Percentiles rank a stretch among this genome's conserved stretches.
Conservation (phyloP, 2,888 invertebrate genomes). For the Lithophane semibrunnea region DNA sequence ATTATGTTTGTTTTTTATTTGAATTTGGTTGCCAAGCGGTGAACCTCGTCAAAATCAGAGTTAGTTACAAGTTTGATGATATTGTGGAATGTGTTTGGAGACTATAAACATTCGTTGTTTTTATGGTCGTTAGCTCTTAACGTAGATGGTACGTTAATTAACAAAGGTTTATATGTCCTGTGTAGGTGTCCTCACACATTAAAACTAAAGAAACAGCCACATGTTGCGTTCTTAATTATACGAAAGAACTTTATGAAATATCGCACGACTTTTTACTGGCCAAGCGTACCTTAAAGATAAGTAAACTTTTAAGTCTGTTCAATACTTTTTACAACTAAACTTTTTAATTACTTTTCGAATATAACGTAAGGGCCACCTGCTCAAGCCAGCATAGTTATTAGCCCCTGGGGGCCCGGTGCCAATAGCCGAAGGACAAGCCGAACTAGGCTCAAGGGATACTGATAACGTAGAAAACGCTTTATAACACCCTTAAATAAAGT, state of each 20-base stretch:
- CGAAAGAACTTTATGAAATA: conserved; percentile 33
- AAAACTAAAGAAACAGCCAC: background rate
- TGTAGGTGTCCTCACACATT: background rate
- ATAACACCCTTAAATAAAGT: conserved; percentile 89
- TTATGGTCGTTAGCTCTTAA: background rate
- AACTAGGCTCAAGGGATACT: conserved; percentile 84
- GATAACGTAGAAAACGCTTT: conserved; percentile 89
- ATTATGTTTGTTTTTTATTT: background rate
- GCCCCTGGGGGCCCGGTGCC: conserved; percentile 73
- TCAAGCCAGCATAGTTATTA: conserved; percentile 66
- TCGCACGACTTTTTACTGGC: conserved; percentile 22
- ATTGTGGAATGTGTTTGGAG: background rate
- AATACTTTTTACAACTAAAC: conserved; percentile 58
- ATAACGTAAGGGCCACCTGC: conserved; percentile 66
- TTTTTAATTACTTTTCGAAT: conserved; percentile 68
- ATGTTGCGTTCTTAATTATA: conserved; percentile 9
- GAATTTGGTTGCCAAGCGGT: background rate
- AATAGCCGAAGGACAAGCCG: conserved; percentile 81
- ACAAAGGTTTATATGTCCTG: background rate
- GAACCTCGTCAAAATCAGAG: background rate
- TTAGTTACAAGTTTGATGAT: no score
- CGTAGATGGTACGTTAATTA: background rate
- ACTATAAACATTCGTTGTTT: conserved; percentile 4
- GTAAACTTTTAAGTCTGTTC: conserved; percentile 48
- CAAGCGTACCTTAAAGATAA: conserved; percentile 38